Percentiles rank a stretch among this genome's conserved stretches.
phyloP scores from a whole-genome alignment of 2,113 vertebrate genomes.

The Syngnathus typhle region DNA sequence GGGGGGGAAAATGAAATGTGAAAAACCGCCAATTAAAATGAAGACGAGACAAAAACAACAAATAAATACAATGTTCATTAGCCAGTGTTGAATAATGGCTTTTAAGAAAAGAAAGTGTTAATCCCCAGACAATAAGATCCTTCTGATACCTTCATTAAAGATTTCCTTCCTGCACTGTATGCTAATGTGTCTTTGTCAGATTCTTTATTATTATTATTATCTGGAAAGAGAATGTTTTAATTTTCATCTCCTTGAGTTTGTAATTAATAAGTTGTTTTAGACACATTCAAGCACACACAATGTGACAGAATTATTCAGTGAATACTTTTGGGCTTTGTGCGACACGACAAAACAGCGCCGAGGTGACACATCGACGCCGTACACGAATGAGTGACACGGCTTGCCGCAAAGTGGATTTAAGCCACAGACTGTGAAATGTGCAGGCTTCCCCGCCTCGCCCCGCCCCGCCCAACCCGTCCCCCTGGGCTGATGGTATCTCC shows the following conservation, averaged over 20 bases:
- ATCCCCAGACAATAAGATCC: constrained; percentile 72
- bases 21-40: constrained; percentile 74
- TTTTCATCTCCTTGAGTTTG: constrained; percentile 53
- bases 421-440: constrained; percentile 71
- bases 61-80: constrained; percentile 76
- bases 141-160: constrained; percentile 76
- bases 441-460: constrained; percentile 40
- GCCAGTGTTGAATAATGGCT: constrained; percentile 72
- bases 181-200: constrained; percentile 71
- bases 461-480: constrained; percentile 54
- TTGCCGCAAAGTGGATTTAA: constrained; percentile 50
- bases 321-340: not conserved
- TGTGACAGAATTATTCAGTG: not conserved
- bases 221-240: constrained; percentile 63
- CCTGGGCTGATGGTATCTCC: constrained; percentile 73
- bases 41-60: constrained; percentile 72
- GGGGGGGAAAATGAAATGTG: constrained; percentile 59
- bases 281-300: not conserved
- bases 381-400: not conserved
- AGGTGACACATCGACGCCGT: constrained; percentile 1
- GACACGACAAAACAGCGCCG: not conserved
- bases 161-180: constrained; percentile 65
- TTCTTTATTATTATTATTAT: constrained; percentile 52
- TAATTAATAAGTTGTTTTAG: constrained; percentile 9
- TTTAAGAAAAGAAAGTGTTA: constrained; percentile 71